Conservation (phyloP, 2,888 invertebrate genomes). For the Conus canariensis region DNA sequence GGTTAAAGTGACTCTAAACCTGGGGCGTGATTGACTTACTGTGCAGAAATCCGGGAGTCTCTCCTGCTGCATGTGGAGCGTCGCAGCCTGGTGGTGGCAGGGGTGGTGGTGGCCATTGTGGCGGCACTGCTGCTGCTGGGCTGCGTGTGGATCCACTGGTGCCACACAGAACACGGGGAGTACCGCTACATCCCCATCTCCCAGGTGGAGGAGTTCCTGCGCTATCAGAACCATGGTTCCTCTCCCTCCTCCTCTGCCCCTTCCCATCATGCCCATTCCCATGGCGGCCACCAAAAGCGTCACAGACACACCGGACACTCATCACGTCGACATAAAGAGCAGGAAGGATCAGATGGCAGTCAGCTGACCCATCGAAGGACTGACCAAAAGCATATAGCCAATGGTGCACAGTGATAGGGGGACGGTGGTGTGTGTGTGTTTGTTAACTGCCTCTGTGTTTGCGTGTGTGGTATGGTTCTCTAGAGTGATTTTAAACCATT, state of each 20-base stretch:
- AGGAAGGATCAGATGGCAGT: neutral
- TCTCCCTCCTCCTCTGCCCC: neutral
- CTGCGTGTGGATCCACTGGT: conserved; percentile 50
- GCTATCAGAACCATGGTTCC: neutral
- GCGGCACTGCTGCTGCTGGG: conserved; percentile 44
- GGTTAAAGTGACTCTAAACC: no score
- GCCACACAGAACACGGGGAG: conserved; percentile 43
- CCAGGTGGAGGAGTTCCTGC: conserved; percentile 28
- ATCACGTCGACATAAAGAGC: neutral
- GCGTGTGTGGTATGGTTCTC: neutral
- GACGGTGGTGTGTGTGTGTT: neutral
- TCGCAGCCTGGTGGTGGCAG: conserved; percentile 48
- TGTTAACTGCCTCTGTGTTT: neutral
- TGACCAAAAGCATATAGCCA: conserved; percentile 7
- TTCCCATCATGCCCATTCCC: neutral
- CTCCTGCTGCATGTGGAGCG: conserved; percentile 47
- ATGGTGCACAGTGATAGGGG: neutral
- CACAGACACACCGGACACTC: neutral
- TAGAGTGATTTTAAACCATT: neutral
- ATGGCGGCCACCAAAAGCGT: neutral
- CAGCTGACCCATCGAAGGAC: conserved; percentile 12
- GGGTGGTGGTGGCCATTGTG: conserved; percentile 46
- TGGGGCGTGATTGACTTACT: neutral
- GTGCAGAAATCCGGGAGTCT: conserved; percentile 46
- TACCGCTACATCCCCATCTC: conserved; percentile 30